Percentiles rank a stretch among this genome's conserved stretches.
phyloP scores from a whole-genome alignment of 2,888 invertebrate species.

The Ophioninae sp. region DNA sequence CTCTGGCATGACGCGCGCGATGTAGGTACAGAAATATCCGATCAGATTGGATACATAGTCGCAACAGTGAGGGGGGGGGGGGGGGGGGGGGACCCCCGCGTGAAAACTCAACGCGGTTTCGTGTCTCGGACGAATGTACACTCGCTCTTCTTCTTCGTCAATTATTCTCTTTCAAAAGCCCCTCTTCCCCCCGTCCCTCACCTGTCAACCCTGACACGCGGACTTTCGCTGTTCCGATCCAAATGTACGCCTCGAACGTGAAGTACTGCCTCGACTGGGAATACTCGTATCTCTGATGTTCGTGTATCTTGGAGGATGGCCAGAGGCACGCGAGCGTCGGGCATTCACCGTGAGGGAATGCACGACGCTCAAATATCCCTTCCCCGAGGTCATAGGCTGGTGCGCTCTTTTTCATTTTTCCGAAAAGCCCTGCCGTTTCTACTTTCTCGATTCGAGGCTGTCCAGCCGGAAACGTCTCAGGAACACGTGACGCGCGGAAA shows the following conservation, averaged over 20 bases:
- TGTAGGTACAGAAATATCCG: constrained; percentile 58
- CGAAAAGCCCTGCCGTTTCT: constrained; percentile 21
- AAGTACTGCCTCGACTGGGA: constrained; percentile 7
- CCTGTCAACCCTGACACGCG: not conserved
- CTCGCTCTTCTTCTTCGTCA: constrained; percentile 52
- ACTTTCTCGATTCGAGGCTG: constrained; percentile 49
- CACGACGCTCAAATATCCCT: constrained; percentile 37
- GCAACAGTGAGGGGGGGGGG: not conserved
- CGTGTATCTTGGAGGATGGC: constrained; percentile 55
- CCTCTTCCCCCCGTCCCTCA: not conserved
- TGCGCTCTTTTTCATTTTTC: not conserved
- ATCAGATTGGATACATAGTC: constrained; percentile 28
- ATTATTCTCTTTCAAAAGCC: constrained; percentile 37
- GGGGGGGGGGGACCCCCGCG: not conserved
- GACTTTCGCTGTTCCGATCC: constrained; percentile 21
- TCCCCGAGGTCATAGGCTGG: not conserved
- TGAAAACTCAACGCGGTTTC: constrained; percentile 12
- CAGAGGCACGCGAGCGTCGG: constrained; percentile 41
- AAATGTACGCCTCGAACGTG: constrained; percentile 22
- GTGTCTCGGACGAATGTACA: constrained; percentile 15
- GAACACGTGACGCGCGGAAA: constrained; percentile 13
- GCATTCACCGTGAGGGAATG: constrained; percentile 43
- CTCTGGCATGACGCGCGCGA: constrained; percentile 43
- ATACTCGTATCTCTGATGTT: constrained; percentile 3
- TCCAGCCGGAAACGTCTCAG: constrained; percentile 39